Conservation (phyloP, 2,797 vertebrate genomes). For the Myotis vivesi region DNA sequence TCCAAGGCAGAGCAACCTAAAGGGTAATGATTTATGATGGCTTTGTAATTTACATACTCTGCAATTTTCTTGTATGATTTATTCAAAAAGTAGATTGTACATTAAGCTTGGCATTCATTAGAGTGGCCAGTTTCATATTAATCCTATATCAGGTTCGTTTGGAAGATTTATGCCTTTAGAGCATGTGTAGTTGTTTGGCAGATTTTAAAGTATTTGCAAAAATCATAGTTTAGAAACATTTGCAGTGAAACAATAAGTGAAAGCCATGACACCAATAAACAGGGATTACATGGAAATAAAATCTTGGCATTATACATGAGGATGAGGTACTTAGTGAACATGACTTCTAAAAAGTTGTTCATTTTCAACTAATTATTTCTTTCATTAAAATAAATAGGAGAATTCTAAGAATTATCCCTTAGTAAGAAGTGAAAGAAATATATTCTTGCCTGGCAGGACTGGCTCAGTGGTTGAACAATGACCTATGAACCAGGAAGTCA, state of each 20-base stretch:
- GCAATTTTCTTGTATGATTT: conserved; percentile 65
- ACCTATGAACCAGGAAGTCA: background rate
- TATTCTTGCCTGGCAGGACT: background rate
- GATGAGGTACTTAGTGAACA: background rate
- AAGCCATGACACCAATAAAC: background rate
- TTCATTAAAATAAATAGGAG: conserved; percentile 26
- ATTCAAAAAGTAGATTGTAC: conserved; percentile 65
- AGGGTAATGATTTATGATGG: conserved; percentile 64
- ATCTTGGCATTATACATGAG: background rate
- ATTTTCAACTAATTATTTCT: background rate
- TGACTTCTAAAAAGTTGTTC: background rate
- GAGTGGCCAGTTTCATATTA: conserved; percentile 38
- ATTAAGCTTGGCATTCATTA: conserved; percentile 65
- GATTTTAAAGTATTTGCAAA: conserved; percentile 57
- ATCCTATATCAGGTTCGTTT: conserved; percentile 50
- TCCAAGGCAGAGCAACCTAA: conserved; percentile 39
- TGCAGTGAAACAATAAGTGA: background rate
- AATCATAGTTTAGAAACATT: conserved; percentile 45
- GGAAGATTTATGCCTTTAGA: conserved; percentile 36
- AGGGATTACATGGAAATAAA: background rate
- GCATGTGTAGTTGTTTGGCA: conserved; percentile 21
- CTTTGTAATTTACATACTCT: conserved; percentile 64
- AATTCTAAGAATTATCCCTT: background rate
- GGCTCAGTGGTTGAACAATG: background rate
- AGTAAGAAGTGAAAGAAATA: too few species aligned